Conservation (phyloP, 1,140 invertebrate genomes). For the Neodiprion lecontei region DNA sequence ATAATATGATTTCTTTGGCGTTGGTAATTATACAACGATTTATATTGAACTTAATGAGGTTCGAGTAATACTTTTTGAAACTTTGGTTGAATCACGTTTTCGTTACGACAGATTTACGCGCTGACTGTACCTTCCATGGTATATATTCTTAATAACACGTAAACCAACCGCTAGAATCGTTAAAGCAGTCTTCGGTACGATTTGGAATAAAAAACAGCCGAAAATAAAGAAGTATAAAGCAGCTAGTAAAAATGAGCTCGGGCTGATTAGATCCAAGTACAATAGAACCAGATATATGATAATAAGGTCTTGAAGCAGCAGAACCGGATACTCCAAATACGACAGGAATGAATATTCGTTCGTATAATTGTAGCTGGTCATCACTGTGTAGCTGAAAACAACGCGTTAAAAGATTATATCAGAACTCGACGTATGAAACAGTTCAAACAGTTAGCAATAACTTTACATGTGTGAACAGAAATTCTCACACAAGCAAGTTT, state of each 20-base stretch:
- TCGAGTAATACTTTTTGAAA: too few relatives aligned
- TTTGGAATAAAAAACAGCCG: conserved; percentile 57
- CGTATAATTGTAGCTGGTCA: conserved; percentile 73
- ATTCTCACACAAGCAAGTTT: too few relatives aligned
- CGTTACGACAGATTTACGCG: too few relatives aligned
- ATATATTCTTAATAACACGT: not conserved
- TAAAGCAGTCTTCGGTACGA: conserved; percentile 65
- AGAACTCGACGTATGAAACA: not conserved
- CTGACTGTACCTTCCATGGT: too few relatives aligned
- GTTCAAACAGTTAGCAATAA: too few relatives aligned
- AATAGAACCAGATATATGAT: conserved; percentile 70
- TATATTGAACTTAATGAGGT: too few relatives aligned
- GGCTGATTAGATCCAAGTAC: conserved; percentile 64
- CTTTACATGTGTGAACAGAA: too few relatives aligned
- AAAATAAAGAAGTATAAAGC: conserved; percentile 61
- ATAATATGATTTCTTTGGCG: too few relatives aligned
- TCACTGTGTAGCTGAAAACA: conserved; percentile 72
- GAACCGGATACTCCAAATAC: conserved; percentile 77
- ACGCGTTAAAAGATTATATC: not conserved
- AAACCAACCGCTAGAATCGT: conserved; percentile 69
- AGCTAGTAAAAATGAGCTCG: conserved; percentile 46
- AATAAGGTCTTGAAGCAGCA: conserved; percentile 72
- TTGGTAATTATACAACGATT: too few relatives aligned
- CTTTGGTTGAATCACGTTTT: too few relatives aligned
- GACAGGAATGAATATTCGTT: conserved; percentile 73